Percentiles rank a stretch among this genome's conserved stretches.
Evolutionary conservation across 2,888 invertebrate species (phyloP).

Genomic region (Sipha maydis): DNA sequence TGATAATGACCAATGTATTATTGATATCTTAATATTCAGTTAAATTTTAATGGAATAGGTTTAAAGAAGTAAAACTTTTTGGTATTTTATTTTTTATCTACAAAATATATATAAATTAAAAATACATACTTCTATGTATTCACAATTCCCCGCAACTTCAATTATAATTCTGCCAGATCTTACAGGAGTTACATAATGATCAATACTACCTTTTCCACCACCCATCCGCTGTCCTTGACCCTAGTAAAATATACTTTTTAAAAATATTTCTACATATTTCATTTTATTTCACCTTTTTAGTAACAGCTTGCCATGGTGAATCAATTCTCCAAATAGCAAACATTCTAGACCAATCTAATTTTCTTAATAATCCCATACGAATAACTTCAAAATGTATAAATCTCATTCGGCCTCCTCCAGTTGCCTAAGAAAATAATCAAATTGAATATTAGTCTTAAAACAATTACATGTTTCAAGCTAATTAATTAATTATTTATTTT

Average conservation of each 20-base stretch:
- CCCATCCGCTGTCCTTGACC: constrained; percentile 71
- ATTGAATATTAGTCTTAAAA: neutral
- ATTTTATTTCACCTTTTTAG: constrained; percentile 75
- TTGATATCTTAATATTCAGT: too few species aligned
- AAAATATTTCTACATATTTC: neutral
- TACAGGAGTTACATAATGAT: constrained; percentile 94
- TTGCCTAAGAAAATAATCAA: constrained; percentile 73
- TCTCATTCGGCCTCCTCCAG: constrained; percentile 83
- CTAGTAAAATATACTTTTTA: constrained; percentile 16
- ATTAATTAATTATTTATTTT: neutral
- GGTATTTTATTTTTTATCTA: too few species aligned
- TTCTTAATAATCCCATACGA: constrained; percentile 79
- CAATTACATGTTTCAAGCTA: neutral
- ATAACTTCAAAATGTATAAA: constrained; percentile 90
- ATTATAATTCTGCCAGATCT: constrained; percentile 90
- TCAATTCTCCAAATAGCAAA: constrained; percentile 96
- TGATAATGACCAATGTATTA: too few species aligned
- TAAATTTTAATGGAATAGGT: neutral
- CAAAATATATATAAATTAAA: neutral
- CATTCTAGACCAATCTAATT: constrained; percentile 82
- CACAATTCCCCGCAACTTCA: constrained; percentile 91
- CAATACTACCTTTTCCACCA: constrained; percentile 93
- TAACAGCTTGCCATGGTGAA: constrained; percentile 94
- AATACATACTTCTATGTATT: constrained; percentile 79
- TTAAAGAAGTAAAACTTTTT: too few species aligned